phyloP scores from a whole-genome alignment of 1,140 invertebrate genomes.

The Diprion similis region DNA sequence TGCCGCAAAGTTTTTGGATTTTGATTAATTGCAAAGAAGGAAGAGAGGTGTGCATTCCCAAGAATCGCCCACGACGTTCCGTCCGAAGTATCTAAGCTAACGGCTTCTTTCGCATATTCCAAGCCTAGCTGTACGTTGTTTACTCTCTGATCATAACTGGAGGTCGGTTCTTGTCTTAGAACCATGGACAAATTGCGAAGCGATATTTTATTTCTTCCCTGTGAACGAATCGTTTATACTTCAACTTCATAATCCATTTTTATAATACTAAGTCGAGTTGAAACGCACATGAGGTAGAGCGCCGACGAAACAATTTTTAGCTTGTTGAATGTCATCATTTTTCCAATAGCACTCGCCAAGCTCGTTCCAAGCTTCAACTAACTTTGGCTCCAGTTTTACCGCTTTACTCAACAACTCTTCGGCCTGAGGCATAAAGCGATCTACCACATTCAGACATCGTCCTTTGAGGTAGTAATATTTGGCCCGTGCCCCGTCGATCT shows the following conservation, averaged over 20 bases:
- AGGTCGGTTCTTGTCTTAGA: conserved; percentile 70
- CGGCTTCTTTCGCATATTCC: conserved; percentile 82
- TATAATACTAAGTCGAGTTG: conserved; percentile 3
- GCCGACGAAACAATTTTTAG: conserved; percentile 85
- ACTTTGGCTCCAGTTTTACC: conserved; percentile 83
- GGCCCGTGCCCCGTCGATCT: conserved; percentile 67
- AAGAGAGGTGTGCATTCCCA: conserved; percentile 85
- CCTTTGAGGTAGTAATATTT: conserved; percentile 80
- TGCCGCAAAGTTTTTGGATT: conserved; percentile 76
- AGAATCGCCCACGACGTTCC: conserved; percentile 86
- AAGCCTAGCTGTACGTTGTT: conserved; percentile 77
- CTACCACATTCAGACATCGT: conserved; percentile 77
- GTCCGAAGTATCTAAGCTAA: conserved; percentile 81
- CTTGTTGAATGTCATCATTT: conserved; percentile 80
- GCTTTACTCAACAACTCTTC: conserved; percentile 80
- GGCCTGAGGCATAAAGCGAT: conserved; percentile 72
- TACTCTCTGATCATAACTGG: conserved; percentile 64
- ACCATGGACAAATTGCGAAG: conserved; percentile 87
- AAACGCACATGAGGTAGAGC: conserved; percentile 79
- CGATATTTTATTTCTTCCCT: conserved; percentile 82
- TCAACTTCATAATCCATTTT: conserved; percentile 7
- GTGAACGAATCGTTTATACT: conserved; percentile 36
- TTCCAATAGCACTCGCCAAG: conserved; percentile 92
- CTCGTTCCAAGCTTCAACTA: conserved; percentile 88
- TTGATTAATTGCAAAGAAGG: conserved; percentile 80